phyloP scores from a whole-genome alignment of 2,113 vertebrate genomes.

The Ceratotherium simum region DNA sequence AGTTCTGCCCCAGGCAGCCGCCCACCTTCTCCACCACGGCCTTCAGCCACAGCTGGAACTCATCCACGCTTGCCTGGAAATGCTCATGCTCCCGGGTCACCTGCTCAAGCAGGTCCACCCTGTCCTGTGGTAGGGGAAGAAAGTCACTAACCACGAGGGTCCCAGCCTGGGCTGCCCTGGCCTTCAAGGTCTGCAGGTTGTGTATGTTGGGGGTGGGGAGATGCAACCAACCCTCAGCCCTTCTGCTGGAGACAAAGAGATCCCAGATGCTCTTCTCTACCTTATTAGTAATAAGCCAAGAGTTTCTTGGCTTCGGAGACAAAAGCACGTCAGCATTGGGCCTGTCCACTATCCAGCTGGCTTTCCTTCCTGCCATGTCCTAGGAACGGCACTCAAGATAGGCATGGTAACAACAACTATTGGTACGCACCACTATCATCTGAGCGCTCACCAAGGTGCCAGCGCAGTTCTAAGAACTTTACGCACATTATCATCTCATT shows the following conservation, averaged over 20 bases:
- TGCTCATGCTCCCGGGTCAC: constrained; percentile 91
- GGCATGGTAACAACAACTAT: rapidly evolving
- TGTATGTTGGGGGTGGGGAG: not conserved
- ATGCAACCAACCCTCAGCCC: not conserved
- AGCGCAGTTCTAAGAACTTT: rapidly evolving
- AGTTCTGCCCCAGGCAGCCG: constrained; percentile 80
- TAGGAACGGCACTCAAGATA: too few relatives aligned
- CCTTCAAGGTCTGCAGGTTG: not conserved
- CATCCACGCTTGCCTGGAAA: constrained; percentile 84
- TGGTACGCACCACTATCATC: rapidly evolving
- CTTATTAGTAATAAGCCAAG: not conserved
- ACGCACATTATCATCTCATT: rapidly evolving
- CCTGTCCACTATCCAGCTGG: not conserved
- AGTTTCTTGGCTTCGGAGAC: not conserved
- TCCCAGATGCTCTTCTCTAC: not conserved
- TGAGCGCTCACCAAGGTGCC: rapidly evolving
- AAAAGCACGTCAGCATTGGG: not conserved
- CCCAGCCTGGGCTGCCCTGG: not conserved
- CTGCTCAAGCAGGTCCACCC: constrained; percentile 90
- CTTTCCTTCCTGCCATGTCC: not conserved
- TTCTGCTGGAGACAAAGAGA: not conserved
- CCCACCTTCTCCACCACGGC: constrained; percentile 89
- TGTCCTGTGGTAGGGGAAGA: constrained; percentile 87
- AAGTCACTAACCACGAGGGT: not conserved
- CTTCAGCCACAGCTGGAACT: constrained; percentile 93